Evolutionary conservation across 2,113 vertebrate genomes (phyloP), one percentile per base, ranked within the genome.

Genomic region (Gasterosteus nipponicus): DNA sequence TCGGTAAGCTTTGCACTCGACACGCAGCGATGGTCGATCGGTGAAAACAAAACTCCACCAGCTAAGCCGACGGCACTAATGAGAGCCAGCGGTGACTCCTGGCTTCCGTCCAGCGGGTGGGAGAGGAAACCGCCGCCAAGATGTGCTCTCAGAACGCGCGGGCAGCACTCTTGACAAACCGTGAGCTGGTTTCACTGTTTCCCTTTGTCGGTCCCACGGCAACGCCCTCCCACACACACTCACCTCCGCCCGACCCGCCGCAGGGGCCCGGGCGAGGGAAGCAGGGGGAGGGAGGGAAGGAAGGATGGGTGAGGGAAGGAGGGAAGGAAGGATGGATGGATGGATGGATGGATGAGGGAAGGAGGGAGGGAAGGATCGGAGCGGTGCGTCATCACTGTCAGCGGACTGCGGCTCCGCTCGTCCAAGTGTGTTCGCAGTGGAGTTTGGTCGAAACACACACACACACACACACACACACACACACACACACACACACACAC

Each of bases 181-280:
- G 35, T 26, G 22, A 26, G 22, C 22, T 26, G 22, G 22, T 26
- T 26, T 26, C 22, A 26, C 41, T 87, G 73, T 69, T 80, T 80
- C 84, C 82, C 79, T 38, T 26, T 81, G 75, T 83, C 74, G 46
- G 85, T 88, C 76, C 91, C 65, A 51, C 73, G 47, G 86, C 83
- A 57, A 75, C 49, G 47, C 61, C 86, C 73, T 84, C 90, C 88
- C 84, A 91, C 87, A 83, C 87, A 91, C 78, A 1, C 69, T 90
- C 85, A 91, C 90, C 90, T 85, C 89, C 80, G 68, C 60, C 62
- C 71, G 77, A 80, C 81, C 83, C 26, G 84, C 87, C 79, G 84
- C 67, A 82, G 89, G 80, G 77, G 75, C 47, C 22, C 33, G 33
- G 33, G 5, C 5, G 33, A 33, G 33, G 33, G 33, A 33, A 33